phyloP scores from a whole-genome alignment of 2,797 vertebrate genomes.

The Tragopan temminckii region DNA sequence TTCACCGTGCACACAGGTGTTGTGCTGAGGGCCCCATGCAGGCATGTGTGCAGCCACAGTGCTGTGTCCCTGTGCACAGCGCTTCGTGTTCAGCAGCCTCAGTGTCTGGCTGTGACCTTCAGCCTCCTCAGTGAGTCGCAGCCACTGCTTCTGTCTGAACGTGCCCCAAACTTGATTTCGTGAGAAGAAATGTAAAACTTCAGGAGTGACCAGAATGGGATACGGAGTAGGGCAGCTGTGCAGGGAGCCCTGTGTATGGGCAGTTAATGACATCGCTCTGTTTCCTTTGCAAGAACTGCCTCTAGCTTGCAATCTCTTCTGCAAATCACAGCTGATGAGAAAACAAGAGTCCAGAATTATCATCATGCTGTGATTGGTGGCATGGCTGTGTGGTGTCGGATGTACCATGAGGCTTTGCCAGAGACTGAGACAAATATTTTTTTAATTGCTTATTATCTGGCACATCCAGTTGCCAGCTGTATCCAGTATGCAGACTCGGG shows the following conservation, averaged over 20 bases:
- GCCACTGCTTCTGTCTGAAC: not conserved
- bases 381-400: not conserved
- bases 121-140: not conserved
- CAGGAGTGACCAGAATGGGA: fast-evolving
- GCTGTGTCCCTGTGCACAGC: fast-evolving
- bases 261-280: not conserved
- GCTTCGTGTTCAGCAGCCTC: fast-evolving
- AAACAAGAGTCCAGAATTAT: not conserved
- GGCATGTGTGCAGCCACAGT: not conserved
- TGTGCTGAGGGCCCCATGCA: fast-evolving
- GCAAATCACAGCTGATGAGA: not conserved
- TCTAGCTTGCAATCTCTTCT: not conserved
- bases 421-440: not conserved
- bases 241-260: not conserved
- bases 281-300: not conserved
- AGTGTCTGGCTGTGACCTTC: not conserved
- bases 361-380: not conserved
- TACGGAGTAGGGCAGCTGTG: fast-evolving
- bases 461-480: slow-evolving; percentile 19
- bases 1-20: fast-evolving
- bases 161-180: not conserved
- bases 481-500: not conserved
- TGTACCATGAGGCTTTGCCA: not conserved
- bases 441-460: slow-evolving; percentile 34
- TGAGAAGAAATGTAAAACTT: not conserved